phyloP scores from a whole-genome alignment of 2,888 invertebrate genomes.

The Rotaria sp. region DNA sequence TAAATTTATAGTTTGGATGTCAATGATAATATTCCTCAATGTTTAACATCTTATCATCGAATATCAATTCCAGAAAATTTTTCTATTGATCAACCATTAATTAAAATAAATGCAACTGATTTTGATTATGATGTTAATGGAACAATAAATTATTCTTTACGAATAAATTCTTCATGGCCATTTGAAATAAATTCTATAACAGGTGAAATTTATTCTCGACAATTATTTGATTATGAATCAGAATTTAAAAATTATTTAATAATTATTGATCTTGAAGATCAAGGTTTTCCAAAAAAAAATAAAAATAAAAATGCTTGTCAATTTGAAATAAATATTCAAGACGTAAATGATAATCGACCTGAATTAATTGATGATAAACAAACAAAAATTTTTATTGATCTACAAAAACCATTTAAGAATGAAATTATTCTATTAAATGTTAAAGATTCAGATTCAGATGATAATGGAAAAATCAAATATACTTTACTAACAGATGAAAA shows the following conservation, averaged over 20 bases:
- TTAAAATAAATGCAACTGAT: neutral
- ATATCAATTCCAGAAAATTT: neutral
- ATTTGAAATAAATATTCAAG: neutral
- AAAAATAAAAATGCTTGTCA: neutral
- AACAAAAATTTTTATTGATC: neutral
- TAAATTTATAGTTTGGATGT: neutral
- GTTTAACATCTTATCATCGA: neutral
- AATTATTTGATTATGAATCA: neutral
- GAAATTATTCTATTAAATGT: neutral
- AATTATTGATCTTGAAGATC: neutral
- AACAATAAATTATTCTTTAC: neutral
- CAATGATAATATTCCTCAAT: constrained; percentile 12
- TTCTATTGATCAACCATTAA: neutral
- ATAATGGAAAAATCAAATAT: neutral
- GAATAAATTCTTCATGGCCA: neutral
- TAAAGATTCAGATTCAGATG: neutral
- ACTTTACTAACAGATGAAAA: neutral
- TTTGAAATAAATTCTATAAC: neutral
- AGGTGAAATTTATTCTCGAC: neutral
- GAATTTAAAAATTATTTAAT: neutral
- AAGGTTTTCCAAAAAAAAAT: neutral
- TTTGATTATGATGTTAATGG: neutral
- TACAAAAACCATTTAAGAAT: neutral
- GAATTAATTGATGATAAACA: neutral
- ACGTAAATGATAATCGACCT: constrained; percentile 5